Percentiles rank a stretch among this genome's conserved stretches.
Evolutionary conservation across 2,888 invertebrate species (phyloP).

Genomic region (Epinotia demarniana): DNA sequence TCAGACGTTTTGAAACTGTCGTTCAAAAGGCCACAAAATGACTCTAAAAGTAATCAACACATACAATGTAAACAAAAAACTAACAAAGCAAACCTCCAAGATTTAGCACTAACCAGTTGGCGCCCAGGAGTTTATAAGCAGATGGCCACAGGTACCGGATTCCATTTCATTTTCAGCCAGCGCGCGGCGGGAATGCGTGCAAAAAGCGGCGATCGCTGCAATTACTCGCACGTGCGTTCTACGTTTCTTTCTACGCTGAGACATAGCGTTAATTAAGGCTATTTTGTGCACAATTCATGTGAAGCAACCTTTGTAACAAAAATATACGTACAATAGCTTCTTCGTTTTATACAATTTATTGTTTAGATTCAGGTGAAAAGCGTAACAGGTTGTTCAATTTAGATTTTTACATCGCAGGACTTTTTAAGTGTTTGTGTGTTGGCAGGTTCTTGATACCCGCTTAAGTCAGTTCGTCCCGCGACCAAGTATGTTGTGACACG

Average conservation of each 20-base stretch:
- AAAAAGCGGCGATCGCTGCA: conserved; percentile 56
- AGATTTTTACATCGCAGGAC: no score
- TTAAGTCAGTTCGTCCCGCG: no score
- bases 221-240: conserved; percentile 44
- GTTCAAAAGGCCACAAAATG: no score
- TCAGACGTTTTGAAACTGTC: no score
- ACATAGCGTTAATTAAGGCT: background rate
- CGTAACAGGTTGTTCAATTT: background rate
- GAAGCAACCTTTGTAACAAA: background rate
- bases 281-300: background rate
- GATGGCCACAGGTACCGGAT: conserved; percentile 59
- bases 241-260: conserved; percentile 10
- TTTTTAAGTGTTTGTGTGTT: no score
- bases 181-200: conserved; percentile 58
- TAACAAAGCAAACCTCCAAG: background rate
- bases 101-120: background rate
- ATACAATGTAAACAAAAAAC: background rate
- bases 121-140: conserved; percentile 50
- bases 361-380: background rate
- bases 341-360: no score
- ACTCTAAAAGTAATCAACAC: no score
- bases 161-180: conserved; percentile 65
- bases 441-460: no score
- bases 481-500: no score
- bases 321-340: background rate